phyloP scores from a whole-genome alignment of 2,888 invertebrate species.

The Pandemis corylana region DNA sequence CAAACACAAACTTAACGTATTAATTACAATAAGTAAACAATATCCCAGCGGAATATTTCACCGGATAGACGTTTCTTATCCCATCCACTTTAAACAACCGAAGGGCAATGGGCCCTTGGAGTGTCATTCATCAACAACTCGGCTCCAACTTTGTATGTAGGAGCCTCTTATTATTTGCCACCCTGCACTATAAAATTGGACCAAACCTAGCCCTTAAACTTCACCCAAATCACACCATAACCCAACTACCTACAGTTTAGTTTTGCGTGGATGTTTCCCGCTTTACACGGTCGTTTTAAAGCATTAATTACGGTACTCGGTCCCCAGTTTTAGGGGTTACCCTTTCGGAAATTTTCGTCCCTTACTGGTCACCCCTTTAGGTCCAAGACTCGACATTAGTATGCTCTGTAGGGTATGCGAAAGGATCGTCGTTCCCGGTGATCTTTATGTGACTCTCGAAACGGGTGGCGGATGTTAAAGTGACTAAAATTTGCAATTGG shows the following conservation, averaged over 20 bases:
- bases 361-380: conserved; percentile 79
- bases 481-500: conserved; percentile 39
- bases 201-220: conserved; percentile 62
- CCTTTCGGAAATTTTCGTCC: conserved; percentile 82
- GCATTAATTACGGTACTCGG: conserved; percentile 82
- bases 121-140: conserved; percentile 84
- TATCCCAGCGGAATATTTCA: conserved; percentile 74
- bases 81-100: conserved; percentile 82
- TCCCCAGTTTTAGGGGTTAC: conserved; percentile 80
- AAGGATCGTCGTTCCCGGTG: conserved; percentile 67
- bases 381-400: conserved; percentile 81
- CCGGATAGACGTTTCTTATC: conserved; percentile 82
- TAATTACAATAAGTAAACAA: conserved; percentile 50
- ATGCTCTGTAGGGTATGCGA: conserved; percentile 75
- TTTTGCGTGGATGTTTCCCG: conserved; percentile 43
- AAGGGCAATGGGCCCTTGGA: conserved; percentile 84
- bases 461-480: conserved; percentile 43
- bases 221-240: conserved; percentile 52
- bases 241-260: conserved; percentile 46
- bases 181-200: conserved; percentile 82
- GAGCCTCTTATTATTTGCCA: conserved; percentile 81
- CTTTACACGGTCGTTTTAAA: conserved; percentile 73
- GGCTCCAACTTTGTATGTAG: conserved; percentile 78
- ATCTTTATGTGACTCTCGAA: conserved; percentile 58
- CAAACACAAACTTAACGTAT: conserved; percentile 47